Conservation (phyloP, 2,888 invertebrate genomes). For the Hydroisotoma schaefferi region DNA sequence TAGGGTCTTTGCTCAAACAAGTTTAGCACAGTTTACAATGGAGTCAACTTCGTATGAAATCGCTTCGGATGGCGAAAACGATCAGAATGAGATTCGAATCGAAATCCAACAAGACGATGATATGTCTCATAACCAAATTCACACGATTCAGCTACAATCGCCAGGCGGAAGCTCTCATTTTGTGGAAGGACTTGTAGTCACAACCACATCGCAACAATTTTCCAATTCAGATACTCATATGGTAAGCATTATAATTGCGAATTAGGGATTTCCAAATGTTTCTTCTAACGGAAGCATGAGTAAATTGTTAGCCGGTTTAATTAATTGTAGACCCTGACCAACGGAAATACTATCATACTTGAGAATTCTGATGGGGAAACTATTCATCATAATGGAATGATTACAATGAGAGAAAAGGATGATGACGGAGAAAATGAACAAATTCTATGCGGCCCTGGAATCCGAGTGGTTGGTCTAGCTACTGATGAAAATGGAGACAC, state of each 20-base stretch:
- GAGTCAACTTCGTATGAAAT: not conserved
- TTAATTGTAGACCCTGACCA: not conserved
- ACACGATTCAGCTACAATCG: conserved; percentile 36
- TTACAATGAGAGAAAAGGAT: not conserved
- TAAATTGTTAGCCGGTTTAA: not conserved
- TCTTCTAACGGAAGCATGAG: not conserved
- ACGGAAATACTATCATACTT: conserved; percentile 1
- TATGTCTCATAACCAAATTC: conserved; percentile 19
- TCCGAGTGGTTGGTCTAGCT: conserved; percentile 28
- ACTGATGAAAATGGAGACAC: conserved; percentile 31
- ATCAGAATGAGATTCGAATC: conserved; percentile 10
- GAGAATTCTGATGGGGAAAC: not conserved
- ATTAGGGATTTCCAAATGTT: not conserved
- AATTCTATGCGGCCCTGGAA: not conserved
- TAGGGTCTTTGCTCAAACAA: no score
- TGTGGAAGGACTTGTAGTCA: conserved; percentile 36
- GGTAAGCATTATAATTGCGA: not conserved
- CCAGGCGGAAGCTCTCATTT: conserved; percentile 33
- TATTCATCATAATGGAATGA: not conserved
- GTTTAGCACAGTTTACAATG: no score
- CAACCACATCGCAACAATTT: conserved; percentile 13
- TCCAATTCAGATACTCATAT: not conserved
- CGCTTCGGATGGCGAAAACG: not conserved
- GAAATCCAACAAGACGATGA: conserved; percentile 27
- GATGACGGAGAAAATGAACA: not conserved